These are phyloP conservation scores for Callithrix jacchus DNA, from an alignment of 2,113 vertebrate genomes.

Conservation along the genomic window DNA sequence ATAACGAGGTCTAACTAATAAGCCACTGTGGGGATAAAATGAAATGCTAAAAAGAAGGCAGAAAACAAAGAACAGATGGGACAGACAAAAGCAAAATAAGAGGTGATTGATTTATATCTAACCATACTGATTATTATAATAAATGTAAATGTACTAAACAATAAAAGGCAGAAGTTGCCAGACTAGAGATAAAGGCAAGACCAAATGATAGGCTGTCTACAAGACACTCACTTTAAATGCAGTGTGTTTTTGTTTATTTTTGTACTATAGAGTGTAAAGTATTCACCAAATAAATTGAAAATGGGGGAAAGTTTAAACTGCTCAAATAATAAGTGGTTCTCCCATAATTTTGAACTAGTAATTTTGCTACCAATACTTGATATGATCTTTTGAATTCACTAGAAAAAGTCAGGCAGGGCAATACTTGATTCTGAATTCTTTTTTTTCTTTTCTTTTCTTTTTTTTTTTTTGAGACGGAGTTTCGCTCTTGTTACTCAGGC, in stretches of 20 bases:
- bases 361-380: neutral
- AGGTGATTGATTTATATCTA: neutral
- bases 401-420: neutral
- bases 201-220: neutral
- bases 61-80: neutral
- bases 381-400: neutral
- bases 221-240: neutral
- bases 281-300: constrained; percentile 33
- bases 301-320: neutral
- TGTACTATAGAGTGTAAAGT: neutral
- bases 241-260: neutral
- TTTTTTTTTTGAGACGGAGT: no score
- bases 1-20: neutral
- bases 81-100: neutral
- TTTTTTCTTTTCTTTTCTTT: no score
- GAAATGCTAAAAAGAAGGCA: neutral
- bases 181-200: neutral
- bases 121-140: neutral
- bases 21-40: neutral
- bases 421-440: neutral
- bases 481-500: no score
- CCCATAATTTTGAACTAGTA: neutral
- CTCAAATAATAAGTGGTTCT: neutral
- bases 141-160: neutral
- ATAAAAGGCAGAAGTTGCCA: constrained; percentile 1